Conservation (phyloP, 2,888 invertebrate species). For the Petrophora chlorosata region DNA sequence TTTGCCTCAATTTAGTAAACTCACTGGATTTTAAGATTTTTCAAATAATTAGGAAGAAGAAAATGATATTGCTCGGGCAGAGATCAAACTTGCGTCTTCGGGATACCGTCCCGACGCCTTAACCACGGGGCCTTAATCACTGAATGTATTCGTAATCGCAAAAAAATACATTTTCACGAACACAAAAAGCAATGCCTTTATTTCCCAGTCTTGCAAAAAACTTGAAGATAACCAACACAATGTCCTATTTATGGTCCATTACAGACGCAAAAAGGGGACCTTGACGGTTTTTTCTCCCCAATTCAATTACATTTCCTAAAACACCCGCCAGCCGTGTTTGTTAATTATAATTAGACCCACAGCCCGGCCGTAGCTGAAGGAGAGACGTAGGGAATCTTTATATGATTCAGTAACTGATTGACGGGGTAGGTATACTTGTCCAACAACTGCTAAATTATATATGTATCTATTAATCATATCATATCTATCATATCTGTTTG, state of each 20-base stretch:
- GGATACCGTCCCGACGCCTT: too few relatives aligned
- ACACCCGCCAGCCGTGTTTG: conserved; percentile 25
- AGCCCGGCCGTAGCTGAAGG: neutral
- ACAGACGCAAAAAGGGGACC: conserved; percentile 1
- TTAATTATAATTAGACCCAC: conserved; percentile 31
- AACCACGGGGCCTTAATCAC: too few relatives aligned
- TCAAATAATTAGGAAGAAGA: too few relatives aligned
- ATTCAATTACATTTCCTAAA: conserved; percentile 26
- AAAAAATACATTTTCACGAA: conserved; percentile 2
- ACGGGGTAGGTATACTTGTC: too few relatives aligned
- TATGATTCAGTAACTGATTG: too few relatives aligned
- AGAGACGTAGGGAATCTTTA: neutral
- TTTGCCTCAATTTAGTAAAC: too few relatives aligned
- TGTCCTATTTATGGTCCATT: conserved; percentile 10
- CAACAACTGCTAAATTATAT: too few relatives aligned
- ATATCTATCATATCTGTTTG: too few relatives aligned
- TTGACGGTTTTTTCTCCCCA: conserved; percentile 8
- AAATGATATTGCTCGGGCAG: too few relatives aligned
- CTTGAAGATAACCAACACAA: conserved; percentile 1
- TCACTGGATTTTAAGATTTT: too few relatives aligned
- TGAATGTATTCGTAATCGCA: neutral
- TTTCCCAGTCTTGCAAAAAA: neutral
- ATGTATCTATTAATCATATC: too few relatives aligned
- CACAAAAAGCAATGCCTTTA: neutral
- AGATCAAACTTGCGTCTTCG: too few relatives aligned